phyloP scores from a whole-genome alignment of 1,140 invertebrate genomes.

The Bilobella aurantiaca region DNA sequence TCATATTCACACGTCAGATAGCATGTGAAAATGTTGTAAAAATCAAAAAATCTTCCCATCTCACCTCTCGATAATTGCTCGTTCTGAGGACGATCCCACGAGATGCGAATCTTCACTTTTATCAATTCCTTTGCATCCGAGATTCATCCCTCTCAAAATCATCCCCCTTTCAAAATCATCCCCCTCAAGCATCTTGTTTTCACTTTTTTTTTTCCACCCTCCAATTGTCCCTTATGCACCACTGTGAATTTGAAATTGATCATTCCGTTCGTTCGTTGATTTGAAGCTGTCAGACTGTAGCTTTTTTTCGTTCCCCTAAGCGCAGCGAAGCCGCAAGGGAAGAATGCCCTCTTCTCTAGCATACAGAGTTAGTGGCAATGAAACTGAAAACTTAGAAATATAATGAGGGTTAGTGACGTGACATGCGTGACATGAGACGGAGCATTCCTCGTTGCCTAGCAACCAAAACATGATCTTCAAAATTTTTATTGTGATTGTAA shows the following conservation, averaged over 20 bases:
- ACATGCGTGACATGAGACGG: not conserved
- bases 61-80: no score
- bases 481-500: no score
- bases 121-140: no score
- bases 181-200: not conserved
- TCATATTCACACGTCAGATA: no score
- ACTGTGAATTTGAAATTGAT: not conserved
- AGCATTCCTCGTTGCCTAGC: not conserved
- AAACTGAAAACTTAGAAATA: not conserved
- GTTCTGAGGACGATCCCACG: no score
- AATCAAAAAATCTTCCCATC: no score
- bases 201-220: not conserved
- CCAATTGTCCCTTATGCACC: not conserved
- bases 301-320: not conserved
- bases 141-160: no score
- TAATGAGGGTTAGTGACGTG: not conserved
- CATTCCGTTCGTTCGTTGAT: not conserved
- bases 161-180: not conserved
- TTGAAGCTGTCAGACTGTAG: not conserved
- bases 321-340: not conserved
- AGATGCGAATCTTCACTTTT: no score
- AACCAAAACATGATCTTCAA: not conserved
- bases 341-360: not conserved
- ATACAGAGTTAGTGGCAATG: not conserved
- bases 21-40: no score